Conservation (phyloP, 2,888 invertebrate genomes). For the Nomada ruficornis region DNA sequence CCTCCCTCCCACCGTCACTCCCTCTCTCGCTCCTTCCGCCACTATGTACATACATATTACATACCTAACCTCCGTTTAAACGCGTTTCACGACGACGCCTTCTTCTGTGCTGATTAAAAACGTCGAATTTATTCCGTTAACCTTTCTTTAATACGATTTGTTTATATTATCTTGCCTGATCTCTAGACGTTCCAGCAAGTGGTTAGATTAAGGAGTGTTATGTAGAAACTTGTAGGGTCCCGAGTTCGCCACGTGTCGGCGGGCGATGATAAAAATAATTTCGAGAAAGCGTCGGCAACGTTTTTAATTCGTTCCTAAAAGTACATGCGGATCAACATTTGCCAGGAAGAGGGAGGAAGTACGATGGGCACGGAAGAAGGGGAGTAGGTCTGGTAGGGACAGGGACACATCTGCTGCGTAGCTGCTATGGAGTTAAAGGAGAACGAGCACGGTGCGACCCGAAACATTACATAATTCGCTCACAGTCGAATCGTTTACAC, state of each 20-base stretch:
- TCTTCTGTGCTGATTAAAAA: not conserved
- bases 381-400: not conserved
- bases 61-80: too few species aligned
- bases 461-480: constrained; percentile 15
- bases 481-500: not conserved
- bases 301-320: not conserved
- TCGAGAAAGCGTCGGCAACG: not conserved
- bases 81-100: too few species aligned
- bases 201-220: too few species aligned
- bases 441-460: not conserved
- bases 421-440: constrained; percentile 6
- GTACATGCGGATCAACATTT: not conserved
- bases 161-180: constrained; percentile 27
- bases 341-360: too few species aligned
- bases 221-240: not conserved
- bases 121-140: constrained; percentile 25
- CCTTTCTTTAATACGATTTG: not conserved
- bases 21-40: too few species aligned
- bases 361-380: not conserved
- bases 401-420: not conserved
- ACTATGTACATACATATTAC: too few species aligned
- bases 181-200: not conserved
- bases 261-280: not conserved
- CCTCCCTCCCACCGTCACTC: too few species aligned
- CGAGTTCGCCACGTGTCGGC: too few species aligned